Conservation (phyloP, 2,113 vertebrate species). For the Pachypanchax playfairii region DNA sequence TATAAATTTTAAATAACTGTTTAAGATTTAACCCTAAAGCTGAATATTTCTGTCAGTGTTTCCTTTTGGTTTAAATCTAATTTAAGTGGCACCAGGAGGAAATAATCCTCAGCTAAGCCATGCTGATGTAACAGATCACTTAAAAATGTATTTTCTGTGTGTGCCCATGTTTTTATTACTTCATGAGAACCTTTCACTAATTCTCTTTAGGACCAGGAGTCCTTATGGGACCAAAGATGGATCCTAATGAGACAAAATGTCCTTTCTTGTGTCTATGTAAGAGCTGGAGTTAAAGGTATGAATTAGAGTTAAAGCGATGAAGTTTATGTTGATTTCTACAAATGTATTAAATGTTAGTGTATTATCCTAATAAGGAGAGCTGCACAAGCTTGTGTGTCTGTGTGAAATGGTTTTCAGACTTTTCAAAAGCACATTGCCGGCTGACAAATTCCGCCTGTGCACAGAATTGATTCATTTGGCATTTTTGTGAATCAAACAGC, state of each 20-base stretch:
- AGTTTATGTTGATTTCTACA: not conserved
- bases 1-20: too few species aligned
- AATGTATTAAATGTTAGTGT: not conserved
- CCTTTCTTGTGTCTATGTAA: not conserved
- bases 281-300: not conserved
- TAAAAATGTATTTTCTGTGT: conserved; percentile 17
- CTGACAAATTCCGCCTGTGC: conserved; percentile 55
- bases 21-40: too few species aligned
- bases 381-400: not conserved
- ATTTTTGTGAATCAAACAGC: conserved; percentile 61
- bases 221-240: not conserved
- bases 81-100: conserved; percentile 22
- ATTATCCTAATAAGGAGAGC: not conserved
- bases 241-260: not conserved
- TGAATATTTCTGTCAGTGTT: too few species aligned
- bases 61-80: too few species aligned
- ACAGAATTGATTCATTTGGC: conserved; percentile 54
- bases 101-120: conserved; percentile 31
- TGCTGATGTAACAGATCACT: conserved; percentile 45
- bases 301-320: not conserved
- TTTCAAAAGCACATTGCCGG: conserved; percentile 47
- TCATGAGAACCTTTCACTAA: not conserved
- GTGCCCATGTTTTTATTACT: conserved; percentile 5
- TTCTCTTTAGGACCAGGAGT: not conserved
- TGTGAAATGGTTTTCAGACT: conserved; percentile 30